Percentiles rank a stretch among this genome's conserved stretches.
These are phyloP conservation scores for Philotrypesis tridentata DNA, from an alignment of 1,140 invertebrate genomes.

Conservation along the genomic window DNA sequence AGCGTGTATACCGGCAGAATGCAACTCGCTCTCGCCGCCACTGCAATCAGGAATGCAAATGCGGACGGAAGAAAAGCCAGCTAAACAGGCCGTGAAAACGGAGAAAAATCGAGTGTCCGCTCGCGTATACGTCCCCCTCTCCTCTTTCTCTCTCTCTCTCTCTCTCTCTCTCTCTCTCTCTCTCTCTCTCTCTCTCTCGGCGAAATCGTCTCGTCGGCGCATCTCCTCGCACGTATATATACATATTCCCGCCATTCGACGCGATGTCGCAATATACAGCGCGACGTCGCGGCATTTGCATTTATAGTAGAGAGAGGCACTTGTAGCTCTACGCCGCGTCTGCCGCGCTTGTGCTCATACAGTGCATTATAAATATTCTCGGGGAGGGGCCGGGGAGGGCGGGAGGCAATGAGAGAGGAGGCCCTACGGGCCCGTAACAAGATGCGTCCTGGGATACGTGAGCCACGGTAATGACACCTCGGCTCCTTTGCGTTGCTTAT, in stretches of 20 bases:
- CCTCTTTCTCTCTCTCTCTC: too few relatives aligned
- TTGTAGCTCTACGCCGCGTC: constrained; percentile 24
- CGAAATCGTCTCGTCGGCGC: neutral
- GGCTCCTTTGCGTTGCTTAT: constrained; percentile 11
- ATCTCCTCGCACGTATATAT: too few relatives aligned
- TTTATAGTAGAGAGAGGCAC: constrained; percentile 49
- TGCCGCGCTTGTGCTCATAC: neutral
- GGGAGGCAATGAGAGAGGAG: neutral
- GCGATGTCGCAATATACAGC: neutral
- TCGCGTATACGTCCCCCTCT: too few relatives aligned
- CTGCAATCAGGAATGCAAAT: neutral
- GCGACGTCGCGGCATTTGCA: constrained; percentile 43
- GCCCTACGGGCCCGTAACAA: constrained; percentile 37
- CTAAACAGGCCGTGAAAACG: neutral
- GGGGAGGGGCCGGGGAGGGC: neutral
- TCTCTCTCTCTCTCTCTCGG: too few relatives aligned
- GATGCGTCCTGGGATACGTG: constrained; percentile 42
- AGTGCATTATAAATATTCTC: constrained; percentile 35
- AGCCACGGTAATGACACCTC: constrained; percentile 46
- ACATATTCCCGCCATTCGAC: constrained; percentile 16
- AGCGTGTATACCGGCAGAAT: neutral
- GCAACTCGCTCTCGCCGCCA: neutral
- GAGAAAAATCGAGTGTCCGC: neutral
- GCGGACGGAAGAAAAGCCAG: neutral
- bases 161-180: too few relatives aligned